Evolutionary conservation across 2,113 vertebrate species (phyloP).

Genomic region (Leiothrix lutea): DNA sequence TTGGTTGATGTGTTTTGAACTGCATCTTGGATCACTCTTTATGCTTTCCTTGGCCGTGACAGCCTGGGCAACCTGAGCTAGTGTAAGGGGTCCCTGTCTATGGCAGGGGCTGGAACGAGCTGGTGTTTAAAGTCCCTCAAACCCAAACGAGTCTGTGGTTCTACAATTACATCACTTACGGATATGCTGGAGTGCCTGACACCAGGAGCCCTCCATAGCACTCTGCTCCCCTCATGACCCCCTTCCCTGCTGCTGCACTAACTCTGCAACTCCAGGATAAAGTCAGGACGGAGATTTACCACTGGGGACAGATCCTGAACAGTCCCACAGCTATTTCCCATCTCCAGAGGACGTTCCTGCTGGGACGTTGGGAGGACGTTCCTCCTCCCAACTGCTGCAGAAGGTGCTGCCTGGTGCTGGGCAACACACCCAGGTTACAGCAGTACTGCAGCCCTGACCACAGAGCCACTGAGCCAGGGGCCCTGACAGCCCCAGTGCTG

Average conservation of each 20-base stretch:
- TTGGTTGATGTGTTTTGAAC: neutral
- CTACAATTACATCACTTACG: neutral
- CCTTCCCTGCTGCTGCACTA: neutral
- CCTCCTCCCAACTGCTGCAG: too few species aligned
- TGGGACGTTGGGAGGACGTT: too few species aligned
- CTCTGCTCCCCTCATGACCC: neutral
- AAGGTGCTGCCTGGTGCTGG: neutral
- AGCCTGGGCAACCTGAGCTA: neutral
- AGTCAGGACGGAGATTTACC: neutral
- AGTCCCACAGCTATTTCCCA: accelerated
- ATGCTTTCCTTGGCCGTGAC: neutral
- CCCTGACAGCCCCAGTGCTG: neutral
- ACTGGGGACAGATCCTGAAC: neutral
- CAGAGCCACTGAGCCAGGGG: neutral
- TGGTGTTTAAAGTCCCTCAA: neutral
- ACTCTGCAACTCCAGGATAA: neutral
- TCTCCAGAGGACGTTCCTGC: neutral
- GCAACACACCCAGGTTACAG: accelerated
- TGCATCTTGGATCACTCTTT: neutral
- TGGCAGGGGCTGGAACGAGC: neutral
- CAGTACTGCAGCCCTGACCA: neutral
- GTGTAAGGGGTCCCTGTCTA: neutral
- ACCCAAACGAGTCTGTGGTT: neutral
- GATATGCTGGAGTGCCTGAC: neutral
- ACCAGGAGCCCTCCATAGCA: neutral